These are phyloP conservation scores for Plumapathes pennacea DNA, from an alignment of 92 coral and sea anemone species.

Conservation along the genomic window DNA sequence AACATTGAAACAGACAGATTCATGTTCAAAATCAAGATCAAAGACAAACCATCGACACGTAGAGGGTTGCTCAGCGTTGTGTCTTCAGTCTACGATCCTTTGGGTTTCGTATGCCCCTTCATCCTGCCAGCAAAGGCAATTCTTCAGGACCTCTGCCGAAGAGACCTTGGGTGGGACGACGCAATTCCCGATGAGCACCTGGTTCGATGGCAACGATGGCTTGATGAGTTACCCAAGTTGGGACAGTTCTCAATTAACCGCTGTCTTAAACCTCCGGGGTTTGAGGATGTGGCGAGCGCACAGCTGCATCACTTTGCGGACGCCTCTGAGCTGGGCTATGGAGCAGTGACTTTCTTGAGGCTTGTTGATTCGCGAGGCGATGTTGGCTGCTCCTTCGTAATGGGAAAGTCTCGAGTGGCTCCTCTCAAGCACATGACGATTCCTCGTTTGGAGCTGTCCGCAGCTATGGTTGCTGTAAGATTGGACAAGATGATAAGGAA, in stretches of 20 bases:
- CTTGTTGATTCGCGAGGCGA: not conserved
- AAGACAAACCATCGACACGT: conserved; percentile 29
- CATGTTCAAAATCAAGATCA: conserved; percentile 10
- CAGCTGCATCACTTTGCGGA: conserved; percentile 17
- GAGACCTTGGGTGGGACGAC: conserved; percentile 27
- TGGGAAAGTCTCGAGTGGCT: conserved; percentile 24
- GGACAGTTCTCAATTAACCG: not conserved
- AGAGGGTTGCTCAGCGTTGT: conserved; percentile 35
- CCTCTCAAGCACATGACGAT: conserved; percentile 20
- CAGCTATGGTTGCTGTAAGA: conserved; percentile 19
- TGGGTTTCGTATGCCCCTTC: conserved; percentile 26
- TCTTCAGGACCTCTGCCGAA: conserved; percentile 37
- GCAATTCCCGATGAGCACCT: conserved; percentile 11
- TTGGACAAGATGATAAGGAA: conserved; percentile 11
- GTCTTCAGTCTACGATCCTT: conserved; percentile 32
- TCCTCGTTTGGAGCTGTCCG: conserved; percentile 21
- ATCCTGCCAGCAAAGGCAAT: conserved; percentile 29
- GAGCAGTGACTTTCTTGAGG: conserved; percentile 6
- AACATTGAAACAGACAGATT: conserved; percentile 19
- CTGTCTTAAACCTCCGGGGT: not conserved
- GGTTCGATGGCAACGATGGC: conserved; percentile 11
- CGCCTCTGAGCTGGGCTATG: conserved; percentile 19
- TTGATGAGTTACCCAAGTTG: conserved; percentile 6
- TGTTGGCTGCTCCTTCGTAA: conserved; percentile 7
- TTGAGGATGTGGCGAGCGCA: not conserved